Percentiles rank a stretch among this genome's conserved stretches.
Conservation (phyloP, 2,888 invertebrate species). For the Noctuana brunneofusca region DNA sequence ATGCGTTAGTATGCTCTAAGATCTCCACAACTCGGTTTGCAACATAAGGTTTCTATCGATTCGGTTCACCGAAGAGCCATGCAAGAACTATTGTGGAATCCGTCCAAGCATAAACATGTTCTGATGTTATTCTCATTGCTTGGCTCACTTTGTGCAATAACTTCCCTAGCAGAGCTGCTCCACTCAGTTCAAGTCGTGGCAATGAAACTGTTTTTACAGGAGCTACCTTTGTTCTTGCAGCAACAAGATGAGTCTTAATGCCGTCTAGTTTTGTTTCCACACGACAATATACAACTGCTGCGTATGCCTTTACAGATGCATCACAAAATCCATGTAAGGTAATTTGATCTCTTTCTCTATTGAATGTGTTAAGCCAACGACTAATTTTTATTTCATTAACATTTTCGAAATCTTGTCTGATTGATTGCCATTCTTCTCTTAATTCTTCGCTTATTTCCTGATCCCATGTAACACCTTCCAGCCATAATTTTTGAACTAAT, state of each 20-base stretch:
- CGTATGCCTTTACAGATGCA: slow-evolving; percentile 40
- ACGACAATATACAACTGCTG: slow-evolving; percentile 40
- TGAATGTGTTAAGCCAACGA: slow-evolving; percentile 32
- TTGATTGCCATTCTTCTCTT: slow-evolving; percentile 34
- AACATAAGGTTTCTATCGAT: slow-evolving; percentile 42
- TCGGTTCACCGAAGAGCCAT: slow-evolving; percentile 41
- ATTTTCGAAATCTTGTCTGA: slow-evolving; percentile 26
- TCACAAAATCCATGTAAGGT: slow-evolving; percentile 39
- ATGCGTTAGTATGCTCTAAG: slow-evolving; percentile 28
- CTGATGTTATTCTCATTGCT: slow-evolving; percentile 38
- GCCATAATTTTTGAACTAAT: slow-evolving; percentile 42
- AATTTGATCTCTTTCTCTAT: slow-evolving; percentile 15
- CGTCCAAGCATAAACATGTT: slow-evolving; percentile 36
- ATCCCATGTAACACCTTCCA: slow-evolving; percentile 33
- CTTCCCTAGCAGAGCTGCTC: slow-evolving; percentile 40
- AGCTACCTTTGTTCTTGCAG: slow-evolving; percentile 44
- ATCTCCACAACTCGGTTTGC: slow-evolving; percentile 41
- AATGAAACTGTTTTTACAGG: slow-evolving; percentile 43
- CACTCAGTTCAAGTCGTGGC: slow-evolving; percentile 42
- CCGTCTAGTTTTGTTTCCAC: slow-evolving; percentile 30
- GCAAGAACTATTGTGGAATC: slow-evolving; percentile 36
- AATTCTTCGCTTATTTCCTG: slow-evolving; percentile 25
- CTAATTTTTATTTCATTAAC: slow-evolving; percentile 25
- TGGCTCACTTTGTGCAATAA: slow-evolving; percentile 38
- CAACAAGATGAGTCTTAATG: slow-evolving; percentile 36